Base-by-base conservation (phyloP, 2,113 vertebrate species). In the Perccottus glenii region DNA sequence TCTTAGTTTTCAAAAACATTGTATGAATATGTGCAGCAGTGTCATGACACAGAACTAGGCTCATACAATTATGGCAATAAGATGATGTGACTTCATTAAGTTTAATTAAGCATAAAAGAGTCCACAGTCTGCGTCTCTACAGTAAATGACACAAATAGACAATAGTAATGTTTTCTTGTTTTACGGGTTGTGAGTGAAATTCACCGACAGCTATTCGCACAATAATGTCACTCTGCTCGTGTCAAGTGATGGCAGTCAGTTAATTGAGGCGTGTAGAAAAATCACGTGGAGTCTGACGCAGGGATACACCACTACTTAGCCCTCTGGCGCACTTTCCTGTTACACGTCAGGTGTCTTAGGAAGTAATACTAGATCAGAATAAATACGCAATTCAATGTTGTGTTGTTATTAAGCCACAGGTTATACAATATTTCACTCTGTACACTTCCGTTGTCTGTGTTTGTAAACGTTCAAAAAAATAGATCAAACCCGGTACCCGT, bases 261-360 rank as follows among this genome's bases (percentile, higher is more conserved):
- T 81, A 74, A 83, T 77, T 85, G 61, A 81, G 38, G 64, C 59
- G 53, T 48, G 44, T 15, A 11, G 59, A 64, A 68, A 64, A 80
- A 83, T 87, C 86, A 91, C 89, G 82, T 88, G 15, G 14, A 56
- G 66, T 71, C 69, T 83, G 82, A 67, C 51, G 72, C 63, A 55
- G 11, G 57, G 59, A 72, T 81, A 81, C 60, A 51, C 64, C 52
- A 67, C 58, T 68, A 73, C 78, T 58, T 60, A 58, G 19, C 19
- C 67, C 55, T 68, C 59, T 46, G 56, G 65, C 56, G 57, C 65
- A 69, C 51, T 69, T 72, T 70, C 58, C 52, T 6, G 63, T 36
- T 46, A 61, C 49, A 45, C 49, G 66, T 69, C 9, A 38, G 35
- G 4, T 46, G 63, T 53, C 12, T 27, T 27, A 27, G 19, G 19